Evolutionary conservation across 2,888 invertebrate species (phyloP).

Genomic region (Cheilosia pagana): DNA sequence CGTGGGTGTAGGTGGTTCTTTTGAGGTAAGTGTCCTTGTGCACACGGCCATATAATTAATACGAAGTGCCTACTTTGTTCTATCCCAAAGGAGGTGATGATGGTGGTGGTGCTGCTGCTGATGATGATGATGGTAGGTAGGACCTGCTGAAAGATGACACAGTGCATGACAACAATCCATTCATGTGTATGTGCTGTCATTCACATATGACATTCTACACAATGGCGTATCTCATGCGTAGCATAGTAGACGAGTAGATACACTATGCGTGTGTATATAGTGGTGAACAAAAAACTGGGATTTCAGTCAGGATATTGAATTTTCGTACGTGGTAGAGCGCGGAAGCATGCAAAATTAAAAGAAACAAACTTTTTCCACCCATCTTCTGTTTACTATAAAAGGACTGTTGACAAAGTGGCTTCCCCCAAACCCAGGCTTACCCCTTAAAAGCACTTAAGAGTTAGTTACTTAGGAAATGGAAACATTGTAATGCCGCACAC

Average conservation of each 20-base stretch:
- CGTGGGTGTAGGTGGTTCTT: conserved; percentile 38
- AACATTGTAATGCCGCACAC: conserved; percentile 56
- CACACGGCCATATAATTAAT: conserved; percentile 75
- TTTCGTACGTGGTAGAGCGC: conserved; percentile 65
- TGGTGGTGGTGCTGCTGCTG: background rate
- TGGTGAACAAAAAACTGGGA: conserved; percentile 10
- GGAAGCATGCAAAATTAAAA: conserved; percentile 61
- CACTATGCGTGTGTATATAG: conserved; percentile 7
- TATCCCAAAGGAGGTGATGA: conserved; percentile 44
- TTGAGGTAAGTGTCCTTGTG: conserved; percentile 75
- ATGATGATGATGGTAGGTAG: background rate
- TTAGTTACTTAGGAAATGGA: conserved; percentile 58
- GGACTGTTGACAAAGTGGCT: conserved; percentile 69
- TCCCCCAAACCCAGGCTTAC: conserved; percentile 35
- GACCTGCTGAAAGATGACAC: conserved; percentile 58
- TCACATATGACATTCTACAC: conserved; percentile 51
- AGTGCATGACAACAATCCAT: conserved; percentile 69
- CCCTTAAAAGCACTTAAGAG: conserved; percentile 71
- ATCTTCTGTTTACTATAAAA: conserved; percentile 56
- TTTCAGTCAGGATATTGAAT: conserved; percentile 69
- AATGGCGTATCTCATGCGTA: conserved; percentile 67
- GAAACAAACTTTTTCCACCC: conserved; percentile 5
- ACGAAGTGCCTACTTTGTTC: conserved; percentile 74
- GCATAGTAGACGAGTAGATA: conserved; percentile 22
- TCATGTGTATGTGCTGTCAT: conserved; percentile 45